A percentile compares a stretch with the other conserved stretches of the same genome.
Conservation (phyloP, 2,888 invertebrate genomes). For the Arctia plantaginis region DNA sequence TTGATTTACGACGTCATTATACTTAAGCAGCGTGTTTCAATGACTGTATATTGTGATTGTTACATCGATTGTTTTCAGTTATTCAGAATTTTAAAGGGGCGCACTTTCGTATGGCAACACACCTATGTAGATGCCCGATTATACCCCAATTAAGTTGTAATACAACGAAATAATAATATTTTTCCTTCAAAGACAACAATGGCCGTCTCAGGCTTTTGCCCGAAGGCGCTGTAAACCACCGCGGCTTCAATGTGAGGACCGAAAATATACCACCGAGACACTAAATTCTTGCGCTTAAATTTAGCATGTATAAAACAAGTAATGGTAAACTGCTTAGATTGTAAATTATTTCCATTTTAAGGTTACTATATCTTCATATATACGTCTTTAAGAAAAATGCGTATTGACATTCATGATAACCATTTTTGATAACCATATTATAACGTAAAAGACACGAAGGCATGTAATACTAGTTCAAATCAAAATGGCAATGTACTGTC, state of each 20-base stretch:
- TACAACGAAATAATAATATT: conserved; percentile 10
- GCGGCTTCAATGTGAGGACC: background rate
- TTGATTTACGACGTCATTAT: background rate
- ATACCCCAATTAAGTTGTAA: background rate
- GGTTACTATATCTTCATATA: background rate
- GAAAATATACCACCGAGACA: conserved; percentile 9
- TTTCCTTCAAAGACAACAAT: conserved; percentile 5
- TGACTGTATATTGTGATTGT: background rate
- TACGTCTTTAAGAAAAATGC: background rate
- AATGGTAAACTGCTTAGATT: conserved; percentile 8
- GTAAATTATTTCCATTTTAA: background rate
- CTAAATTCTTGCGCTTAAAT: conserved; percentile 13
- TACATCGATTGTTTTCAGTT: background rate
- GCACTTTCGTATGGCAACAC: background rate
- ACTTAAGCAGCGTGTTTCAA: background rate
- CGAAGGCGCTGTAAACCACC: conserved; percentile 10
- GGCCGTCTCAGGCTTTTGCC: background rate
- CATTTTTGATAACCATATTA: background rate
- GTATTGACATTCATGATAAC: background rate
- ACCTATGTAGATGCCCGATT: conserved; percentile 4
- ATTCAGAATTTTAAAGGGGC: background rate
- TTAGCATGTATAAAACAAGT: conserved; percentile 2
- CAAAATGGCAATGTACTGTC: background rate
- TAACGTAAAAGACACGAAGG: background rate
- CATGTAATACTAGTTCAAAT: background rate